Conservation (phyloP, 92 coral and sea anemone species). For the Micromussa lordhowensis region DNA sequence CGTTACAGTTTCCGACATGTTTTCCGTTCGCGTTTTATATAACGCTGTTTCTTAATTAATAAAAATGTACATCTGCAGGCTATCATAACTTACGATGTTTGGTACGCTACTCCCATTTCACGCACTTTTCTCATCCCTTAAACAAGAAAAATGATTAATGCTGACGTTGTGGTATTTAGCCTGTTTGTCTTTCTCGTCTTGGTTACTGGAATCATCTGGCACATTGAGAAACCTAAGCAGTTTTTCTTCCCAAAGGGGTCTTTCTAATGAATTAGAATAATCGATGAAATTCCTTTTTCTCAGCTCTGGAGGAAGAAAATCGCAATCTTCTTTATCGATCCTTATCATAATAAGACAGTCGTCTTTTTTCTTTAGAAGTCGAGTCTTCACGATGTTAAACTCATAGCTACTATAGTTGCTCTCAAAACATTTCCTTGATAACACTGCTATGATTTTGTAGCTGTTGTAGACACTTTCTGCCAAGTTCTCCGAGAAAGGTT, state of each 20-base stretch:
- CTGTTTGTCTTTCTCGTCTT: not conserved
- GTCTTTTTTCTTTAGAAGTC: slow-evolving; percentile 13
- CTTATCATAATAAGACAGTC: slow-evolving; percentile 17
- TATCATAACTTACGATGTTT: not conserved
- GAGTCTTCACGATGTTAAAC: slow-evolving; percentile 8
- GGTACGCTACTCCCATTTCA: not conserved
- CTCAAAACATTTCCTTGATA: slow-evolving; percentile 15
- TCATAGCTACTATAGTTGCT: slow-evolving; percentile 26
- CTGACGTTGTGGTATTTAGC: not conserved
- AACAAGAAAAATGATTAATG: not conserved
- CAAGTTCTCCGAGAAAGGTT: slow-evolving; percentile 10
- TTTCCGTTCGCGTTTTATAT: too few relatives aligned
- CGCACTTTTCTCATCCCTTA: not conserved
- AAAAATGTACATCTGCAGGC: not conserved
- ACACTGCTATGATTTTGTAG: slow-evolving; percentile 25
- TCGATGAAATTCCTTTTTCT: slow-evolving; percentile 25
- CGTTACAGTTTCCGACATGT: too few relatives aligned
- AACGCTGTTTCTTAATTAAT: not conserved
- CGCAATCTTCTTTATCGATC: not conserved
- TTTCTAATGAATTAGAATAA: not conserved
- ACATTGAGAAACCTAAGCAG: slow-evolving; percentile 1
- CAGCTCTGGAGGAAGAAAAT: not conserved
- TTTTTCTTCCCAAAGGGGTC: slow-evolving; percentile 16
- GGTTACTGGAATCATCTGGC: not conserved
- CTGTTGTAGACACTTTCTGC: slow-evolving; percentile 17